Evolutionary conservation across 2,797 vertebrate genomes (phyloP).

Genomic region (Manis crassicaudata): DNA sequence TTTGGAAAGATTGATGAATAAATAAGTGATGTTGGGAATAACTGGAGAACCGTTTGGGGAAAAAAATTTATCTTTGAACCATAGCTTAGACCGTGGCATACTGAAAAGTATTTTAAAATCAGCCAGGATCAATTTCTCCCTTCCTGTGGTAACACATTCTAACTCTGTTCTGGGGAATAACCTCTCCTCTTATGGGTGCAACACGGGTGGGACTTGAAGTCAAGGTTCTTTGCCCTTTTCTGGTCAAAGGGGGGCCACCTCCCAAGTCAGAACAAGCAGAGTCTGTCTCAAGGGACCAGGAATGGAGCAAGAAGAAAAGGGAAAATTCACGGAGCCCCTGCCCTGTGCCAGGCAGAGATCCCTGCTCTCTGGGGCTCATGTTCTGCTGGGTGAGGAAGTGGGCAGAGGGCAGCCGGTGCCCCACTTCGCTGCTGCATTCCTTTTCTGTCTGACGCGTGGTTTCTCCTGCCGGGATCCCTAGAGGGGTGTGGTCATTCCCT

Average conservation of each 20-base stretch:
- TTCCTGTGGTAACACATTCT: not conserved
- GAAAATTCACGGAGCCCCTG: not conserved
- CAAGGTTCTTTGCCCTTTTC: not conserved
- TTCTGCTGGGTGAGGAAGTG: not conserved
- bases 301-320: not conserved
- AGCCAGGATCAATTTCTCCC: not conserved
- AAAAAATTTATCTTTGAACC: not conserved
- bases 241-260: not conserved
- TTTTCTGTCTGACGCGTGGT: not conserved
- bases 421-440: not conserved
- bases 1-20: not conserved
- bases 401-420: accelerated
- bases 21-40: not conserved
- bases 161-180: not conserved
- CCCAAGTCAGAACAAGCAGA: not conserved
- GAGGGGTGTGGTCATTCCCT: not conserved
- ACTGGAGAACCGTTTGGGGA: not conserved
- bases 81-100: not conserved
- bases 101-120: not conserved
- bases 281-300: not conserved
- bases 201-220: not conserved
- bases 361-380: accelerated
- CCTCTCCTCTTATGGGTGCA: not conserved
- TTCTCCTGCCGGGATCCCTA: not conserved
- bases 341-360: not conserved